Evolutionary conservation across 2,888 invertebrate genomes (phyloP).

Genomic region (Protonemura montana): DNA sequence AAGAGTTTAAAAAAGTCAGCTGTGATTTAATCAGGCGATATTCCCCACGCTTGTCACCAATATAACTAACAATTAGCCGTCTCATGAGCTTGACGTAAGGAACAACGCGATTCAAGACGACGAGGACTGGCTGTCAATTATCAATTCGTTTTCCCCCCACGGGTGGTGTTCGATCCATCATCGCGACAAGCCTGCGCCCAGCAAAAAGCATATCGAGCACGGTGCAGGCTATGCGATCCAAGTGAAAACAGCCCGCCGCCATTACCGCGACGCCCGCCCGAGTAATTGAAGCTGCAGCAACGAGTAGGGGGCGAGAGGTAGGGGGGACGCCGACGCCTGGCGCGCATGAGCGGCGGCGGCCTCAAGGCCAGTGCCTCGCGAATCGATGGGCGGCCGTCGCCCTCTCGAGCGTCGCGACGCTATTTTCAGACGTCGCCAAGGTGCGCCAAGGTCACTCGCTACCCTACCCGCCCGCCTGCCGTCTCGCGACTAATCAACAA

Average conservation of each 20-base stretch:
- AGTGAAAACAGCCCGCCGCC: constrained; percentile 1
- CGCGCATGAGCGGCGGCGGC: background rate
- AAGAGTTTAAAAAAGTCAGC: too few species aligned
- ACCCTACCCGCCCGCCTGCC: background rate
- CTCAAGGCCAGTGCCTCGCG: constrained; percentile 37
- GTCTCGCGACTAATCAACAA: constrained; percentile 18
- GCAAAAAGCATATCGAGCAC: background rate
- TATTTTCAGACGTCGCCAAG: constrained; percentile 45
- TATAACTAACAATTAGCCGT: too few species aligned
- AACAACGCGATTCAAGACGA: background rate
- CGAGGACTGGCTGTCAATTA: background rate
- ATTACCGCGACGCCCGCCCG: background rate
- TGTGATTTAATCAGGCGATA: background rate
- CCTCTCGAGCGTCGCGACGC: constrained; percentile 38
- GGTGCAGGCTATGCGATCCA: background rate
- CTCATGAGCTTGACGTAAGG: background rate
- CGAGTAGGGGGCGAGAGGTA: background rate
- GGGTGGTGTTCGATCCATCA: background rate
- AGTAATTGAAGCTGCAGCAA: background rate
- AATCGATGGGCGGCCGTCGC: constrained; percentile 39
- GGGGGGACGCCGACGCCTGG: background rate
- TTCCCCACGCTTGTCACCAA: background rate
- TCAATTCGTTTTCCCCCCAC: background rate
- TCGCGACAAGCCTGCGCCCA: background rate
- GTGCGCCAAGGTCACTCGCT: constrained; percentile 39